Conservation (phyloP, 1,140 invertebrate genomes). For the Cyclina sinensis region DNA sequence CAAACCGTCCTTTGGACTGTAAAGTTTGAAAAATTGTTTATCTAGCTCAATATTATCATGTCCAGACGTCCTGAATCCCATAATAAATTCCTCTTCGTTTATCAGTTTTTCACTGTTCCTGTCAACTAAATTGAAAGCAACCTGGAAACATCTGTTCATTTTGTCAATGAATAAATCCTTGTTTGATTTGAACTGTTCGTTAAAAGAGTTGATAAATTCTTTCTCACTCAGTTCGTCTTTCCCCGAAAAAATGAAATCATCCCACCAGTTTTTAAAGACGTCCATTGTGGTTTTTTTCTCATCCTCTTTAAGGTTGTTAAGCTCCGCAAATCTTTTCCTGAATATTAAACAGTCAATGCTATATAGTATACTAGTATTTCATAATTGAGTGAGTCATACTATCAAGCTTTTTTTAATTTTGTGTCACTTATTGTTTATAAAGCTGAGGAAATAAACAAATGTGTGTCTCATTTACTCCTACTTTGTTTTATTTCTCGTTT, state of each 20-base stretch:
- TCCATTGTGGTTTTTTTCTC: background rate
- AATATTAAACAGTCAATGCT: too few species aligned
- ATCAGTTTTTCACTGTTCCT: background rate
- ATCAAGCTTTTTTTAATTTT: too few species aligned
- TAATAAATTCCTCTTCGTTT: background rate
- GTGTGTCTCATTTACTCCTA: too few species aligned
- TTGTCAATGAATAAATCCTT: background rate
- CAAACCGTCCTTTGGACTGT: background rate
- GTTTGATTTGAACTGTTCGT: background rate
- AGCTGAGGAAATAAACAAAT: too few species aligned
- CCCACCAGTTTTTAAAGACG: background rate
- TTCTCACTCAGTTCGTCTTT: background rate
- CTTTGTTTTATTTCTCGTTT: too few species aligned
- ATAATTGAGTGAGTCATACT: too few species aligned
- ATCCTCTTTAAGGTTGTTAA: background rate
- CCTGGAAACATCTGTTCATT: constrained; percentile 5
- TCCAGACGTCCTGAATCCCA: background rate
- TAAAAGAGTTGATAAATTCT: background rate
- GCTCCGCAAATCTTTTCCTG: constrained; percentile 6
- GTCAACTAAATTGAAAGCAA: background rate
- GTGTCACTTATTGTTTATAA: too few species aligned
- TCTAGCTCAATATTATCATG: constrained; percentile 12
- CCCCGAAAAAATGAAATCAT: constrained; percentile 8
- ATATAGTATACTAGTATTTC: too few species aligned
- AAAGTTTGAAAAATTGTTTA: background rate